phyloP scores from a whole-genome alignment of 2,888 invertebrate species.

The Polymixis flavicincta region DNA sequence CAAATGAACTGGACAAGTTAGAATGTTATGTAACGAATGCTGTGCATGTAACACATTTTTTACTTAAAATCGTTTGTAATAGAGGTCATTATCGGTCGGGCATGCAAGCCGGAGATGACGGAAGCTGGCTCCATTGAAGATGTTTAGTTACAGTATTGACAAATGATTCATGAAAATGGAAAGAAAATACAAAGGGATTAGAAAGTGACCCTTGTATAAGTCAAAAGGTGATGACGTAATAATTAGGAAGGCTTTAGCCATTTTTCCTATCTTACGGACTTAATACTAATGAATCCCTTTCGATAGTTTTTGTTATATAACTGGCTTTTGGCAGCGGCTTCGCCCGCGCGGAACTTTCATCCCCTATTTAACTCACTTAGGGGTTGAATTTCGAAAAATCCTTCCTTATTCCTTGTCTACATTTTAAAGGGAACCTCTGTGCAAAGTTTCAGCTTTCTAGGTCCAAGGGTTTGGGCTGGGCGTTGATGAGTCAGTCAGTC shows the following conservation, averaged over 20 bases:
- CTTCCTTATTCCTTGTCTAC: too few relatives aligned
- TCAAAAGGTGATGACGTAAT: not conserved
- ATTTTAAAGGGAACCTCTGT: too few relatives aligned
- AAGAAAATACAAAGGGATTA: conserved; percentile 26
- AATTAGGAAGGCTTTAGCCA: not conserved
- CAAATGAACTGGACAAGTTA: conserved; percentile 48
- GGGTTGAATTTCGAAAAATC: too few relatives aligned
- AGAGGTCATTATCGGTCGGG: conserved; percentile 70
- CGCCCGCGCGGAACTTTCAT: too few relatives aligned
- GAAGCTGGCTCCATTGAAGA: conserved; percentile 51
- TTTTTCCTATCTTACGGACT: not conserved
- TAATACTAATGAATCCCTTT: not conserved
- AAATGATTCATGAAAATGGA: conserved; percentile 30
- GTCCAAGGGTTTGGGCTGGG: too few relatives aligned
- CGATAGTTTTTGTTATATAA: too few relatives aligned
- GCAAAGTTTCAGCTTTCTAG: too few relatives aligned
- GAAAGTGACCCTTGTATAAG: conserved; percentile 18
- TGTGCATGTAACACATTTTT: conserved; percentile 68
- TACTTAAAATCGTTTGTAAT: conserved; percentile 66
- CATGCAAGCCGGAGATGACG: conserved; percentile 57
- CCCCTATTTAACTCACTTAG: too few relatives aligned
- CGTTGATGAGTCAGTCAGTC: too few relatives aligned
- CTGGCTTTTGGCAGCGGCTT: too few relatives aligned
- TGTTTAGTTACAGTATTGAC: conserved; percentile 39
- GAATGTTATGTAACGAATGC: conserved; percentile 59